Percentiles rank a stretch among this genome's conserved stretches.
Evolutionary conservation across 2,888 invertebrate species (phyloP).

Genomic region (Protonemura montana): DNA sequence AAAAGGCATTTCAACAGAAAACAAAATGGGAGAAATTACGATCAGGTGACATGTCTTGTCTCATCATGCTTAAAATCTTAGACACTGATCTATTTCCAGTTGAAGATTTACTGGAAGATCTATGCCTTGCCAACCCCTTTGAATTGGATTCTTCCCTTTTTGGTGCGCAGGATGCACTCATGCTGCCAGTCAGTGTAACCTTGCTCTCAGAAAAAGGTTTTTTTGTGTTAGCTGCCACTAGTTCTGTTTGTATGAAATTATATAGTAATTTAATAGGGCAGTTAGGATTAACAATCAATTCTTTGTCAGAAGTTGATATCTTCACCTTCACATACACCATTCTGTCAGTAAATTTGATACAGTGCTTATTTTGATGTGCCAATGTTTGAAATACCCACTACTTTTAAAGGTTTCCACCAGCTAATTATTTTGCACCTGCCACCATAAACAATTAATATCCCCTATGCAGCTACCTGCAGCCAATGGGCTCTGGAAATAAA

Average conservation of each 20-base stretch:
- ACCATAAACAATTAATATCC: neutral
- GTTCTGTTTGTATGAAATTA: conserved; percentile 55
- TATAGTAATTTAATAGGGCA: conserved; percentile 57
- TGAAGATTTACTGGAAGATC: conserved; percentile 15
- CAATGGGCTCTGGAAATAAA: neutral
- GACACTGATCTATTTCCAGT: conserved; percentile 20
- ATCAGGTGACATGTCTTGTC: neutral
- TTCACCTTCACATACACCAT: conserved; percentile 56
- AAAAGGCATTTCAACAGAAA: neutral
- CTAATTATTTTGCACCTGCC: neutral
- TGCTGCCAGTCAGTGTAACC: neutral
- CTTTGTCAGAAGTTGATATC: conserved; percentile 58
- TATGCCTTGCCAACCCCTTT: neutral
- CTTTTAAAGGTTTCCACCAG: neutral
- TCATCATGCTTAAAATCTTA: conserved; percentile 43
- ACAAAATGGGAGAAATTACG: neutral
- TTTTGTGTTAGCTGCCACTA: neutral
- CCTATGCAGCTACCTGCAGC: neutral
- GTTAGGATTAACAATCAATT: conserved; percentile 57
- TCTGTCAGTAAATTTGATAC: conserved; percentile 12
- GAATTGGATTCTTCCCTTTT: neutral
- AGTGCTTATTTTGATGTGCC: too few species aligned
- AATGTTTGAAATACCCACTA: too few species aligned
- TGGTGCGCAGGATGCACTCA: neutral
- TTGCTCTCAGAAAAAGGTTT: neutral